A percentile compares a stretch with the other conserved stretches of the same genome.
phyloP scores from a whole-genome alignment of 2,888 invertebrate species.

The Pristionchus japonicus region DNA sequence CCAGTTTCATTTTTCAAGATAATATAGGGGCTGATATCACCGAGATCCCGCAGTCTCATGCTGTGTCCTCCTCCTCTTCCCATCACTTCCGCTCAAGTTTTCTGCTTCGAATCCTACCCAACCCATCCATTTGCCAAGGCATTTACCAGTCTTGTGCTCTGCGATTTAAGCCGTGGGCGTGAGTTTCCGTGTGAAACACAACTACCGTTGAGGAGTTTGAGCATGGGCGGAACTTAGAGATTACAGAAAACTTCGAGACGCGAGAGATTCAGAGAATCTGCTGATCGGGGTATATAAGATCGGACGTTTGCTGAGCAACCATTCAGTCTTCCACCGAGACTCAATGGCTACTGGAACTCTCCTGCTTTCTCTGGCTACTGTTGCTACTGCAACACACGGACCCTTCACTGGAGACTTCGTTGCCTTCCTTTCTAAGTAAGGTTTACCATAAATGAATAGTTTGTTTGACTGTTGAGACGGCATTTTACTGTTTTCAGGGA shows the following conservation, averaged over 20 bases:
- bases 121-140: background rate
- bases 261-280: background rate
- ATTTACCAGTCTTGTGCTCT: background rate
- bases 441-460: too few species aligned
- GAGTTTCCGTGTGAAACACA: background rate
- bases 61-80: background rate
- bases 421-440: background rate
- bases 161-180: background rate
- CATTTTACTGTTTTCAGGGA: background rate
- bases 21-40: too few species aligned
- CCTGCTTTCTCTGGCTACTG: background rate
- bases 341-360: background rate
- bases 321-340: background rate
- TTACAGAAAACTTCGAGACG: background rate
- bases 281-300: background rate
- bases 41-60: too few species aligned
- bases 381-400: background rate
- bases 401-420: constrained; percentile 44
- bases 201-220: background rate
- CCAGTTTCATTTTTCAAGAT: too few species aligned
- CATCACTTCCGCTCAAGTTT: background rate
- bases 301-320: background rate
- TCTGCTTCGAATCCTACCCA: background rate
- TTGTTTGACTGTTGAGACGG: background rate
- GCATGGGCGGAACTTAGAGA: background rate